Conservation (phyloP, 2,888 invertebrate genomes). For the Caenorhabditis sp. region DNA sequence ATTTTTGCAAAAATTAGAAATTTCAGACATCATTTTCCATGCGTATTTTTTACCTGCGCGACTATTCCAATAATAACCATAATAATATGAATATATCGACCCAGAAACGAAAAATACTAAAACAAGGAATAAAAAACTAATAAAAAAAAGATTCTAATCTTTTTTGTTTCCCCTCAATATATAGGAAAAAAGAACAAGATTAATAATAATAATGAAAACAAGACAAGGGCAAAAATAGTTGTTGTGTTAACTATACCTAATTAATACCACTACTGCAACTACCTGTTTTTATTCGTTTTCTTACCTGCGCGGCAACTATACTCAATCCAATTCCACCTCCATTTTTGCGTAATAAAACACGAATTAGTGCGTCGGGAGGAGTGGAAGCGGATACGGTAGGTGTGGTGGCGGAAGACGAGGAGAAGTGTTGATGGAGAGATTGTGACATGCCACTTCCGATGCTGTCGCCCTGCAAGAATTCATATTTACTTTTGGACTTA, state of each 20-base stretch:
- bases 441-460: constrained; percentile 37
- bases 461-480: constrained; percentile 46
- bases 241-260: neutral
- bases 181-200: neutral
- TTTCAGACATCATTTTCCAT: neutral
- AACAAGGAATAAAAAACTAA: neutral
- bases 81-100: neutral
- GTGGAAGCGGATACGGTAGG: neutral
- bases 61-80: neutral
- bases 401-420: neutral
- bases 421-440: neutral
- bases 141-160: neutral
- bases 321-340: constrained; percentile 96
- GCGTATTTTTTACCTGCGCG: neutral
- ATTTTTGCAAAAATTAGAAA: neutral
- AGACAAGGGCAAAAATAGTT: neutral
- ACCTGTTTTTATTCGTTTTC: neutral
- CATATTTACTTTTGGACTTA: neutral
- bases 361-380: constrained; percentile 25
- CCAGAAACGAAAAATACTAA: neutral
- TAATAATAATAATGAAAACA: no score
- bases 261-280: no score
- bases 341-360: constrained; percentile 79
- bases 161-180: neutral
- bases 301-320: constrained; percentile 94